A percentile compares a stretch with the other conserved stretches of the same genome.
Conservation (phyloP, 2,797 vertebrate species). For the Enteromius afrohamiltoni region DNA sequence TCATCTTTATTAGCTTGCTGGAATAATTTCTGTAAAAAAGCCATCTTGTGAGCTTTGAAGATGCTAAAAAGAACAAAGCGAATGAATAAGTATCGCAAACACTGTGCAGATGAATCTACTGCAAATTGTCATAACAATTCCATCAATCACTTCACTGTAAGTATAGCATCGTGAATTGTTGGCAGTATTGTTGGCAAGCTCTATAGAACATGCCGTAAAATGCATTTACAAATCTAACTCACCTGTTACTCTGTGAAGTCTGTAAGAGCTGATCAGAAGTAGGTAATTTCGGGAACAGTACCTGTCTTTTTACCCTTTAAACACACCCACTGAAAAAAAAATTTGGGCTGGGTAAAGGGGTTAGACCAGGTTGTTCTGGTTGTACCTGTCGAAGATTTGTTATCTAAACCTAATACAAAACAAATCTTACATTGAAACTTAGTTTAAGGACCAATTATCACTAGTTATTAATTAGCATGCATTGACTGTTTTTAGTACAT, state of each 20-base stretch:
- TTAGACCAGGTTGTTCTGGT: slow-evolving; percentile 50
- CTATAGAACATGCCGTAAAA: not conserved
- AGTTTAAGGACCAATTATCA: not conserved
- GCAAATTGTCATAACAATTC: not conserved
- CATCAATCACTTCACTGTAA: not conserved
- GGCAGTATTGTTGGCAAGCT: not conserved
- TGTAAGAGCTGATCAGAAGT: slow-evolving; percentile 5
- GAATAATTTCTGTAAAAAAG: not conserved
- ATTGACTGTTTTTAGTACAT: not conserved
- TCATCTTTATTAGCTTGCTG: not conserved
- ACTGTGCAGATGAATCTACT: not conserved
- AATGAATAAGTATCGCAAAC: not conserved
- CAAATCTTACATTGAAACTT: not conserved
- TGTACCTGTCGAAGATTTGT: slow-evolving; percentile 41
- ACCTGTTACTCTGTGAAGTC: slow-evolving; percentile 41
- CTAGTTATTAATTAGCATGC: not conserved
- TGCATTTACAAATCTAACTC: slow-evolving; percentile 4
- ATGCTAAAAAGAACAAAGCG: not conserved
- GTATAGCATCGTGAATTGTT: not conserved
- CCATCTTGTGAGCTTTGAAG: slow-evolving; percentile 5
- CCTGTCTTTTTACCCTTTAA: slow-evolving; percentile 16
- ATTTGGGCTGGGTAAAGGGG: slow-evolving; percentile 16
- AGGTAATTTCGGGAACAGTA: not conserved
- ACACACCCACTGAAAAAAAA: slow-evolving; percentile 4
- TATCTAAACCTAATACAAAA: not conserved